phyloP scores from a whole-genome alignment of 2,113 vertebrate genomes.

The human (Homo sapiens) region GRCh38 chr19:34975001-34975500 shows the following conservation, averaged over 20 bases:
- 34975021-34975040: neutral
- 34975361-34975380: neutral
- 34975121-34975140: neutral
- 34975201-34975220: neutral
- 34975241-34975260: neutral
- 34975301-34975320: fast-evolving
- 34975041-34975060: neutral
- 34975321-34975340: neutral
- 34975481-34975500: too few relatives aligned
- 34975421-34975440: neutral
- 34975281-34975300: fast-evolving
- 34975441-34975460: too few relatives aligned
- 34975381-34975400: neutral
- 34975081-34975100: neutral
- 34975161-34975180: neutral
- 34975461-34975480: too few relatives aligned
- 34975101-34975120: neutral
- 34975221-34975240: too few relatives aligned
- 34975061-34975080: neutral
- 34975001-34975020: neutral
- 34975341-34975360: neutral
- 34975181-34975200: neutral
- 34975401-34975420: neutral
- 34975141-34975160: neutral
- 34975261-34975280: neutral